A percentile compares a stretch with the other conserved stretches of the same genome.
phyloP scores from a whole-genome alignment of 2,113 vertebrate genomes.

The Burhinus bistriatus region DNA sequence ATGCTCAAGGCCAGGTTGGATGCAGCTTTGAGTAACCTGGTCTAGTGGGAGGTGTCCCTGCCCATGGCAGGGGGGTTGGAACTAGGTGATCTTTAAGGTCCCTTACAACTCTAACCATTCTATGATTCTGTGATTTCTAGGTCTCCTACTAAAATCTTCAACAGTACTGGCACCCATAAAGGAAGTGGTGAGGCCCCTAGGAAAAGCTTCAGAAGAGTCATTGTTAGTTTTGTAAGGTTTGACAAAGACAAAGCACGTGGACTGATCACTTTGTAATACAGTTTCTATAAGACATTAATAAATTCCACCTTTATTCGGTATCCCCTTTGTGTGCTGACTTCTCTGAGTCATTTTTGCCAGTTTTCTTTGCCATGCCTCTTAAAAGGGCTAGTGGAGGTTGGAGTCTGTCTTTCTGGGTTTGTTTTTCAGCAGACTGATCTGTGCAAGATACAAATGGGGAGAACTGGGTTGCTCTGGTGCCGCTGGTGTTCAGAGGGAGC shows the following conservation, averaged over 20 bases:
- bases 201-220: not conserved
- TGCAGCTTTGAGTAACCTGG: not conserved
- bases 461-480: not conserved
- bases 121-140: not conserved
- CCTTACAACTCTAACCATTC: not conserved
- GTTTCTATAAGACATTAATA: not conserved
- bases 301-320: not conserved
- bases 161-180: not conserved
- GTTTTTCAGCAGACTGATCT: not conserved
- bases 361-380: not conserved
- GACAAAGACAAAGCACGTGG: not conserved
- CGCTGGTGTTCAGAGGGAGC: accelerated
- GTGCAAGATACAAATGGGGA: not conserved
- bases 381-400: not conserved
- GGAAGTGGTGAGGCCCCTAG: not conserved
- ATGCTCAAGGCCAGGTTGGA: not conserved
- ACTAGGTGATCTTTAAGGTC: not conserved
- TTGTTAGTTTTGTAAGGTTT: not conserved
- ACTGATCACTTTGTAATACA: not conserved
- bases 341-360: not conserved
- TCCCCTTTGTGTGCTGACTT: not conserved
- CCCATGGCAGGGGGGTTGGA: not conserved
- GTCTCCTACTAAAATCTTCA: not conserved
- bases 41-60: not conserved
- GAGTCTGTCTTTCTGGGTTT: not conserved